Evolutionary conservation across 2,888 invertebrate species (phyloP), one percentile per base, ranked within the genome.

Genomic region (Coenonympha arcania): DNA sequence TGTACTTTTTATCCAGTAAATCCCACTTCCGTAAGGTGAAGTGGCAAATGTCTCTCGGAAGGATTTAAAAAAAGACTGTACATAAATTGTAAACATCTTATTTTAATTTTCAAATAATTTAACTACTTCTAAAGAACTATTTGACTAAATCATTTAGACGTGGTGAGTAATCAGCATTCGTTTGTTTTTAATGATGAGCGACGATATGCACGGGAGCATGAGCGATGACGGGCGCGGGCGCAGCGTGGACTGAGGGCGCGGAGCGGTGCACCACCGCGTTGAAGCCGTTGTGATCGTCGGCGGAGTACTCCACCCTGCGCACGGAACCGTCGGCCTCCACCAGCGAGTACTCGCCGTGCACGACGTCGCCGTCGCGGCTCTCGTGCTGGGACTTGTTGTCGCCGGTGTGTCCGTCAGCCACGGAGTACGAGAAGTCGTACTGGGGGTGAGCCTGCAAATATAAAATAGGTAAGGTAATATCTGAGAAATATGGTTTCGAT

Each of bases 361-460:
- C 90, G 44, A 83, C 88, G 65, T 90, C 88, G 4, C 90, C 90
- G 72, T 88, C 88, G 62, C 87, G 83, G 68, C 80, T 77, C 71
- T 88, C 89, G 50, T 81, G 75, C 66, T 88, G 88, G 59, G 79
- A 83, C 72, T 88, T 88, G 66, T 82, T 79, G 73, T 88, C 89
- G 6, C 88, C 88, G 47, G 88, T 87, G 64, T 88, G 88, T 11
- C 79, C 79, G 58, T 88, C 89, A 51, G 87, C 80, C 13, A 87
- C 88, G 9, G 88, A 88, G 70, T 88, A 88, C n/a, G 87, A 79
- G 73, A 79, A 88, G 42, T 87, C 81, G 71, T 89, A 88, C 64
- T 84, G 84, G 49, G 88, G 88, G 68, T 88, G 83, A 11, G 87
- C 22, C 43, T 43, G 22, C 9, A 13, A 31, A 31, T 9, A 22